Base-by-base conservation (phyloP, 2,888 invertebrate species). In the Plutella xylostella region DNA sequence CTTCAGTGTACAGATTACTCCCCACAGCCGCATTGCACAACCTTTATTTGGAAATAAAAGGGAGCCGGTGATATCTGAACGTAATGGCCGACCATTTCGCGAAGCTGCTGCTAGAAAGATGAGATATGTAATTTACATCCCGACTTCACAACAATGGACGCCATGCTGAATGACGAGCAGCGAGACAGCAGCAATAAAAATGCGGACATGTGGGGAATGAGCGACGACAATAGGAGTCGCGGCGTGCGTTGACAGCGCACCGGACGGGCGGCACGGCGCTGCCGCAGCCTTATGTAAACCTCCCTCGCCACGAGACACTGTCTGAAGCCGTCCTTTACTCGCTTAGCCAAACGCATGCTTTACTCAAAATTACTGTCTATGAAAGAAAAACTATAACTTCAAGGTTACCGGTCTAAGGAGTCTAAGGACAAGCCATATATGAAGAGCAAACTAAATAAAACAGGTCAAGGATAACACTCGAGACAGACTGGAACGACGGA, bases 201-300 rank as follows among this genome's bases (percentile, higher is more conserved):
- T 60, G 63, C 64, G 67, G 58, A 62, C 64, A 65, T 60, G 61
- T 61, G 21, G 15, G 22, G 63, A 64, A 60, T 60, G 60, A 63
- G 57, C 54, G 57, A 53, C 50, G 54, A 68, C 67, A 69, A 66
- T 62, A 61, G 61, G 52, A 14, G n/a, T 39, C 56, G 54, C 49
- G 54, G 54, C 53, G 56, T 60, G 61, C 62, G 63, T 60, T 60
- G 64, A 61, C 55, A 52, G 54, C 48, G 49, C 52, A n/a, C 47
- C 45, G 45, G 46, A 44, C 45, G 47, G 50, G 43, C 45, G 43
- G 47, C 41, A 25, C 45, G 31, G 22, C 49, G 55, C 57, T 66
- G 68, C 66, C 63, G 66, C 65, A 68, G 58, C 58, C 55, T 75
- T 74, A 73, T 66, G 63, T 72, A 74, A 76, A 64, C 56, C 55